Conservation (phyloP, 1,140 invertebrate genomes). For the Drosophila azteca region DNA sequence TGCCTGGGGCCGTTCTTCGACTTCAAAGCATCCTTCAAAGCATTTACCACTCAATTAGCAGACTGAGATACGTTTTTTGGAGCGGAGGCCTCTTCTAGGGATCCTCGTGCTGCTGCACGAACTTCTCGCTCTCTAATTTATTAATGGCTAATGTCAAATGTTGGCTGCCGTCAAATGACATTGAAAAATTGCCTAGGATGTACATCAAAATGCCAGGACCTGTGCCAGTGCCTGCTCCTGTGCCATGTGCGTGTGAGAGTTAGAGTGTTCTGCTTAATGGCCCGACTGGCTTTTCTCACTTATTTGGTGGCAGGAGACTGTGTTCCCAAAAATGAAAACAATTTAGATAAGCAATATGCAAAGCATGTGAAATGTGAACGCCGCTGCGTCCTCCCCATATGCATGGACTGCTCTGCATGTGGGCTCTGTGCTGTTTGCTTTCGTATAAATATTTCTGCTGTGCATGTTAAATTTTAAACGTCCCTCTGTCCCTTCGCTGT, state of each 20-base stretch:
- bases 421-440: constrained; percentile 29
- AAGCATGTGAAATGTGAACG: constrained; percentile 26
- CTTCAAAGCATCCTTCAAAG: constrained; percentile 16
- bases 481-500: neutral
- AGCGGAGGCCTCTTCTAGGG: neutral
- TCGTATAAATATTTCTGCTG: constrained; percentile 47
- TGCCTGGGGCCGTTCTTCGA: constrained; percentile 1
- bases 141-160: constrained; percentile 75
- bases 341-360: constrained; percentile 75
- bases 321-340: constrained; percentile 44
- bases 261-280: constrained; percentile 60
- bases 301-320: constrained; percentile 7
- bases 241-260: constrained; percentile 13
- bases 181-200: constrained; percentile 68
- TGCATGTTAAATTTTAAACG: constrained; percentile 46
- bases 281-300: constrained; percentile 51
- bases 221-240: neutral
- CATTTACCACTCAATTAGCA: constrained; percentile 70
- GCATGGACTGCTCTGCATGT: neutral
- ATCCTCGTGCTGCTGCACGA: constrained; percentile 8
- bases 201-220: too few species aligned
- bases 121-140: constrained; percentile 61
- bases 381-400: too few species aligned
- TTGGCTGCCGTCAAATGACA: constrained; percentile 68
- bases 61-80: constrained; percentile 24